Percentiles rank a stretch among this genome's conserved stretches.
Evolutionary conservation across 2,888 invertebrate genomes (phyloP).

Genomic region (Scaptomyza cyrtandrae): DNA sequence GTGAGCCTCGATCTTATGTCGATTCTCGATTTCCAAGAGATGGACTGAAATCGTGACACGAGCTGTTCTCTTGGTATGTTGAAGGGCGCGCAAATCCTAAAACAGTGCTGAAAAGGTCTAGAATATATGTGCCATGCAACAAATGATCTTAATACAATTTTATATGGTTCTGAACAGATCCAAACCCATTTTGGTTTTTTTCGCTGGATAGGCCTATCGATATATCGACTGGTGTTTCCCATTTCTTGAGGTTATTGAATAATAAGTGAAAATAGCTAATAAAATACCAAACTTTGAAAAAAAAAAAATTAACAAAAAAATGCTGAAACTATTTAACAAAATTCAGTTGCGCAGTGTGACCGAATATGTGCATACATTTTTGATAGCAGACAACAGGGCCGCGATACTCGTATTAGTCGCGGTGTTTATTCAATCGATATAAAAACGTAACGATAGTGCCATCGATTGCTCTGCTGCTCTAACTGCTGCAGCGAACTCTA

Average conservation of each 20-base stretch:
- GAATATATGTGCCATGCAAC: background rate
- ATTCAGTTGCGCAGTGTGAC: constrained; percentile 29
- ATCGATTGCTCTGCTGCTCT: constrained; percentile 54
- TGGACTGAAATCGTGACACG: constrained; percentile 24
- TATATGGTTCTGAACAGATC: background rate
- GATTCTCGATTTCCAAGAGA: constrained; percentile 24
- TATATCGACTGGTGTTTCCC: background rate
- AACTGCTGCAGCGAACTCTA: constrained; percentile 61
- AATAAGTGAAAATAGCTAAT: background rate
- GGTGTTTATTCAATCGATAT: constrained; percentile 34
- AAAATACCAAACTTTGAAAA: background rate
- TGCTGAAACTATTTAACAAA: background rate
- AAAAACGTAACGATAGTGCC: constrained; percentile 52
- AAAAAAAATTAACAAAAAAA: background rate
- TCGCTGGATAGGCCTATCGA: constrained; percentile 1
- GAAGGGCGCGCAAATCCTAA: background rate
- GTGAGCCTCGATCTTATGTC: constrained; percentile 20
- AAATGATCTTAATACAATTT: background rate
- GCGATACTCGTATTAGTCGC: background rate
- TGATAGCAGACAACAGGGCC: background rate
- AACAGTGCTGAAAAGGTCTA: too few species aligned
- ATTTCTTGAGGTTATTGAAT: background rate
- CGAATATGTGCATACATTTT: background rate
- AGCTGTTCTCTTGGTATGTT: background rate
- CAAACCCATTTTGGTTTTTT: background rate